Percentiles rank a stretch among this genome's conserved stretches.
Evolutionary conservation across 2,113 vertebrate genomes (phyloP).

Genomic region (Alouatta palliata): DNA sequence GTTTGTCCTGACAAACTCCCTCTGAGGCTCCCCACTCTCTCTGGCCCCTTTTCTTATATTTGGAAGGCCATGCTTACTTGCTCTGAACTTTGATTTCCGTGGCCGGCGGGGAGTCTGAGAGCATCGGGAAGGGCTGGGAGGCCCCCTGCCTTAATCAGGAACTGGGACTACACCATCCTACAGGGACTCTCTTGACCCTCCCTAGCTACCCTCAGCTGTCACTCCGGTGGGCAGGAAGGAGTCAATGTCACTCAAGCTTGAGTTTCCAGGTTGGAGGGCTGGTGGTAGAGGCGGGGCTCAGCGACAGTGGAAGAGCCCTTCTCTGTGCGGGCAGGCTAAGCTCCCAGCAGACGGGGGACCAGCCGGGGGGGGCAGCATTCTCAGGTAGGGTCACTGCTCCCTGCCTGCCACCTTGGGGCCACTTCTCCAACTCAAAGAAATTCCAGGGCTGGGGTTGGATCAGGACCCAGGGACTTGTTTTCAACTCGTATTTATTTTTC

Average conservation of each 20-base stretch:
- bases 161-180: accelerated
- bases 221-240: slow-evolving; percentile 23
- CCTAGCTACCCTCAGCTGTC: neutral
- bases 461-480: neutral
- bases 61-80: neutral
- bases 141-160: neutral
- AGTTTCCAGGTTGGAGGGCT: slow-evolving; percentile 24
- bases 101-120: neutral
- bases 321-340: neutral
- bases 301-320: neutral
- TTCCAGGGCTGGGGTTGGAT: accelerated
- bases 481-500: neutral
- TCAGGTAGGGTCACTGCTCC: too few relatives aligned
- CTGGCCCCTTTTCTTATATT: accelerated
- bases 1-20: neutral
- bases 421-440: neutral
- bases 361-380: neutral
- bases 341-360: neutral
- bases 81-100: neutral
- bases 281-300: neutral
- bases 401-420: neutral
- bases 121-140: neutral
- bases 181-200: too few relatives aligned
- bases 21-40: neutral
- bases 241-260: slow-evolving; percentile 56